Conservation (phyloP, 2,113 vertebrate species). For the Bombycilla garrulus region DNA sequence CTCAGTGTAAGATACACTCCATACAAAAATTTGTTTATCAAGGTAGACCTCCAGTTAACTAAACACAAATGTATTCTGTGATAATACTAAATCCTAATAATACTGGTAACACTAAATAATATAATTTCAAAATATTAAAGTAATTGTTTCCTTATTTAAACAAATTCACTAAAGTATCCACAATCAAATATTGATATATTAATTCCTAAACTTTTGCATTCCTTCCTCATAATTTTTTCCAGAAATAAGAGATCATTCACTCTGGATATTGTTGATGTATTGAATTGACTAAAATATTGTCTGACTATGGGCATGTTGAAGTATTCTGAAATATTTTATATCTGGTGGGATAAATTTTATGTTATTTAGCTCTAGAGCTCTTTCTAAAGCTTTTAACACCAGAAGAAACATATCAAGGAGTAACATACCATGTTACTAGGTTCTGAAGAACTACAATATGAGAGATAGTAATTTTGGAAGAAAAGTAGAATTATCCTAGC, state of each 20-base stretch:
- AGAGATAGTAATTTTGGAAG: neutral
- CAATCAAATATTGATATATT: neutral
- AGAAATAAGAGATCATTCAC: neutral
- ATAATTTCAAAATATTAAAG: neutral
- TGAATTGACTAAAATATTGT: neutral
- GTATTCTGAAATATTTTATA: neutral
- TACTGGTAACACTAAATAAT: neutral
- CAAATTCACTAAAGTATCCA: neutral
- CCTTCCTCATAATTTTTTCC: neutral
- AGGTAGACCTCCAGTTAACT: neutral
- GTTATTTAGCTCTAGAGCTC: neutral
- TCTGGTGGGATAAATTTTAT: neutral
- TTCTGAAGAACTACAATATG: neutral
- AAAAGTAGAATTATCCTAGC: neutral
- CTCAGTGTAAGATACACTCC: neutral
- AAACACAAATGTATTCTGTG: neutral
- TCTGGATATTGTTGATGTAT: neutral
- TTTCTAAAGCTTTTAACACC: neutral
- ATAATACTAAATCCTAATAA: neutral
- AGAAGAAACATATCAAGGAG: neutral
- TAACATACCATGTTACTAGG: neutral
- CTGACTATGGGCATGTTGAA: neutral
- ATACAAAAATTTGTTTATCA: neutral
- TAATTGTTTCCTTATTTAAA: neutral
- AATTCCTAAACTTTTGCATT: neutral